Evolutionary conservation across 2,797 vertebrate genomes (phyloP).

Genomic region (Kryptopterus vitreolus): DNA sequence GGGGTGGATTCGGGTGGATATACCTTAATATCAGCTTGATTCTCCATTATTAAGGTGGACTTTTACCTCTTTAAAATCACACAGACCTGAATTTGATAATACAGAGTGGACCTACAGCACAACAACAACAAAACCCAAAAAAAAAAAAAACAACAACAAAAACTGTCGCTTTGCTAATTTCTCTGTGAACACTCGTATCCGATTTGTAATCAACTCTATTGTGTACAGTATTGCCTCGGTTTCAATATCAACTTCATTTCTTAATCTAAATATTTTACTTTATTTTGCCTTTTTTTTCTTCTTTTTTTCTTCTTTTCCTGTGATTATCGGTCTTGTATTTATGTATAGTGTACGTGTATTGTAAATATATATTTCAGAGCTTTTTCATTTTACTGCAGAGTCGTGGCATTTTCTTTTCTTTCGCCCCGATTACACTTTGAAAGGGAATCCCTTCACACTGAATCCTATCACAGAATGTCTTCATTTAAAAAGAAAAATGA

Average conservation of each 20-base stretch:
- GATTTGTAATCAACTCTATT: constrained; percentile 61
- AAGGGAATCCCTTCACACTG: constrained; percentile 89
- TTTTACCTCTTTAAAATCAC: constrained; percentile 51
- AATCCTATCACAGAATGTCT: constrained; percentile 86
- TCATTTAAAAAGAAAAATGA: constrained; percentile 86
- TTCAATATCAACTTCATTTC: constrained; percentile 75
- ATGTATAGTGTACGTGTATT: constrained; percentile 99
- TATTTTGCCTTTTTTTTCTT: constrained; percentile 86
- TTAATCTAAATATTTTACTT: constrained; percentile 90
- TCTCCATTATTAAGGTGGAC: constrained; percentile 43
- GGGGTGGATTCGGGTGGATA: constrained; percentile 50
- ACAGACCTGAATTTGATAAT: constrained; percentile 55
- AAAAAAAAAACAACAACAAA: too few relatives aligned
- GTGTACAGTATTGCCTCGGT: constrained; percentile 70
- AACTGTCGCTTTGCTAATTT: constrained; percentile 55
- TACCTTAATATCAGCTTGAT: constrained; percentile 44
- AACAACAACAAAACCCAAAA: too few relatives aligned
- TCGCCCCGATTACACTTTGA: constrained; percentile 83
- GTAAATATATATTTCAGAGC: constrained; percentile 97
- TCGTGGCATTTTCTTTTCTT: constrained; percentile 75
- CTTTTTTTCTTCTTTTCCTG: constrained; percentile 97
- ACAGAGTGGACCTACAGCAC: constrained; percentile 56
- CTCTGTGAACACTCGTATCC: constrained; percentile 66
- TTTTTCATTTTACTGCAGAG: constrained; percentile 94
- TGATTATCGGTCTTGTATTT: constrained; percentile 99